Evolutionary conservation across 2,888 invertebrate species (phyloP).

Genomic region (Dimorphilus gyrociliatus): DNA sequence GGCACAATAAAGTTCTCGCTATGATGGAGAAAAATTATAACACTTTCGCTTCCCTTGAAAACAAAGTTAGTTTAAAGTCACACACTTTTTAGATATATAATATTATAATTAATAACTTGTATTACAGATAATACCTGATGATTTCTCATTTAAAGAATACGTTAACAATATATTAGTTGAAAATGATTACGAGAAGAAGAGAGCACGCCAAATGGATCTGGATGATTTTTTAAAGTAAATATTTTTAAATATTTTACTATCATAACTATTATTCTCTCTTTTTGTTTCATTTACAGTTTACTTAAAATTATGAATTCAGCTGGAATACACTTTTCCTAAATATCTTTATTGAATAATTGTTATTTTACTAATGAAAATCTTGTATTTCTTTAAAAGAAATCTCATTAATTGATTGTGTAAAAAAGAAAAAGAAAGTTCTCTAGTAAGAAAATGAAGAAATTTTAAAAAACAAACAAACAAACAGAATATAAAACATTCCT

Average conservation of each 20-base stretch:
- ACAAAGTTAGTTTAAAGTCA: conserved; percentile 40
- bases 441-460: too few relatives aligned
- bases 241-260: too few relatives aligned
- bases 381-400: too few relatives aligned
- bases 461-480: too few relatives aligned
- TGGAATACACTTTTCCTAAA: conserved; percentile 75
- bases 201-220: conserved; percentile 83
- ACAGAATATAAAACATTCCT: too few relatives aligned
- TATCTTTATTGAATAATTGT: too few relatives aligned
- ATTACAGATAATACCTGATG: conserved; percentile 50
- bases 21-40: conserved; percentile 78
- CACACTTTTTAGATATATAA: neutral
- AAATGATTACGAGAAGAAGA: conserved; percentile 52
- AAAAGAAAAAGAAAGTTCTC: too few relatives aligned
- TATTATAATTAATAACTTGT: conserved; percentile 1
- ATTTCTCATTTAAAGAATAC: conserved; percentile 66
- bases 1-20: conserved; percentile 52
- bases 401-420: too few relatives aligned
- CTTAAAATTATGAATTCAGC: conserved; percentile 72
- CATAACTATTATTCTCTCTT: conserved; percentile 6
- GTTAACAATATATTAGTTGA: conserved; percentile 55
- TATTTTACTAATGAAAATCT: too few relatives aligned
- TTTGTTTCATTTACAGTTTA: conserved; percentile 42
- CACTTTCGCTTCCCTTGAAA: conserved; percentile 67
- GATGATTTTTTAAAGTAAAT: conserved; percentile 69